phyloP scores from a whole-genome alignment of 2,797 vertebrate genomes.

The Gadopsis marmoratus region DNA sequence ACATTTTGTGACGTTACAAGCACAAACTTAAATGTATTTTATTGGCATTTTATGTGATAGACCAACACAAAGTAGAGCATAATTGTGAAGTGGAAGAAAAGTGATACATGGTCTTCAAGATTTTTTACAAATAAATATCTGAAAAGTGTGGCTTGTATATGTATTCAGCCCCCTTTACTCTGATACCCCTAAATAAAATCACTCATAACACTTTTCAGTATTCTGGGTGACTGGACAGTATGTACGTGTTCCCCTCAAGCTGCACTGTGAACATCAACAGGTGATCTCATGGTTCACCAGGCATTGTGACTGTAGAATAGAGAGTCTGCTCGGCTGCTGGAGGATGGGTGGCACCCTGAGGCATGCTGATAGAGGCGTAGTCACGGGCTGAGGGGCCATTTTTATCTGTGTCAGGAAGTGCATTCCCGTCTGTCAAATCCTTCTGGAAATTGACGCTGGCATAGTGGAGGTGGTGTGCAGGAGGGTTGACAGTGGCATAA shows the following conservation, averaged over 20 bases:
- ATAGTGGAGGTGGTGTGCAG: conserved; percentile 42
- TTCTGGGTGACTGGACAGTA: not conserved
- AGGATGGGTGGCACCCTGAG: not conserved
- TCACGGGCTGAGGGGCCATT: not conserved
- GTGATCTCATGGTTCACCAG: not conserved
- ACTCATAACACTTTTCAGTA: not conserved
- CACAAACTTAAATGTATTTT: too few species aligned
- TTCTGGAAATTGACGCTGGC: conserved; percentile 26
- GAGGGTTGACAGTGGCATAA: not conserved
- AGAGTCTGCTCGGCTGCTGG: conserved; percentile 15
- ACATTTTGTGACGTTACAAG: too few species aligned
- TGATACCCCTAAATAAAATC: too few species aligned
- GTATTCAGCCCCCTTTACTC: too few species aligned
- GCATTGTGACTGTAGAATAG: conserved; percentile 31
- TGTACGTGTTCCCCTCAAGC: not conserved
- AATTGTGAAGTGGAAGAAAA: too few species aligned
- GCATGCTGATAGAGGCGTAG: not conserved
- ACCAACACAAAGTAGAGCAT: too few species aligned
- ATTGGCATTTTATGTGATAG: too few species aligned
- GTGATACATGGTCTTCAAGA: too few species aligned
- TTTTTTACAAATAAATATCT: too few species aligned
- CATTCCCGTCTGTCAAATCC: not conserved
- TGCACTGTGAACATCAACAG: not conserved
- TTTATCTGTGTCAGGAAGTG: not conserved
- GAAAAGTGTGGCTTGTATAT: too few species aligned